These are phyloP conservation scores for Cettia cetti DNA, from an alignment of 2,113 vertebrate species.

Conservation along the genomic window DNA sequence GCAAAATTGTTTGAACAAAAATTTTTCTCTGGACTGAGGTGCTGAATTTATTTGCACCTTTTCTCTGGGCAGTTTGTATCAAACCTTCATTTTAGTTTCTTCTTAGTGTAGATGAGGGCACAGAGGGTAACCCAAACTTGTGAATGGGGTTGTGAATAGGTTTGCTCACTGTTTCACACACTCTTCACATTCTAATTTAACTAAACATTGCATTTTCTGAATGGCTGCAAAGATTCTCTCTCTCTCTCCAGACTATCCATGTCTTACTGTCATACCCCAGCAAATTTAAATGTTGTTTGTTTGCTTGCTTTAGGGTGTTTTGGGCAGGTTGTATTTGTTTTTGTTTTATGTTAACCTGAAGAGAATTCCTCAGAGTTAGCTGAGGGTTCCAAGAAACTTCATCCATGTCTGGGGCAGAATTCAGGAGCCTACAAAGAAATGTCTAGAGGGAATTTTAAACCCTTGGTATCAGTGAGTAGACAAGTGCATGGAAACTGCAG, in stretches of 20 bases:
- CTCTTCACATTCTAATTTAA: neutral
- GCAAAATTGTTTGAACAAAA: neutral
- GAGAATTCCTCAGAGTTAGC: neutral
- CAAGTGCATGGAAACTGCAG: neutral
- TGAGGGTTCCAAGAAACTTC: neutral
- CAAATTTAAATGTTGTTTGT: neutral
- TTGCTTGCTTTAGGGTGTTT: neutral
- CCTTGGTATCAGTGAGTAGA: neutral
- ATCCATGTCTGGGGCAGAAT: neutral
- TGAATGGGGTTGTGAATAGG: neutral
- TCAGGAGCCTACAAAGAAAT: neutral
- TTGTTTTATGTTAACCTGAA: neutral
- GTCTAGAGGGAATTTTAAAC: neutral
- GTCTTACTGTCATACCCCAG: neutral
- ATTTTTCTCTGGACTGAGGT: neutral
- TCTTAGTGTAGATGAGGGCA: neutral
- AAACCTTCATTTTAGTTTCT: neutral
- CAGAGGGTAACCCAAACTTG: neutral
- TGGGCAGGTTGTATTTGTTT: neutral
- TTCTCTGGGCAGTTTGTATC: neutral
- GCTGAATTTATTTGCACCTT: neutral
- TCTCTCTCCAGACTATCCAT: neutral
- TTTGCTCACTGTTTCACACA: neutral
- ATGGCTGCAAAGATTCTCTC: neutral
- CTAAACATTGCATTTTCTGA: neutral